These are phyloP conservation scores for Corythaixoides concolor DNA, from an alignment of 2,113 vertebrate genomes.

Conservation along the genomic window DNA sequence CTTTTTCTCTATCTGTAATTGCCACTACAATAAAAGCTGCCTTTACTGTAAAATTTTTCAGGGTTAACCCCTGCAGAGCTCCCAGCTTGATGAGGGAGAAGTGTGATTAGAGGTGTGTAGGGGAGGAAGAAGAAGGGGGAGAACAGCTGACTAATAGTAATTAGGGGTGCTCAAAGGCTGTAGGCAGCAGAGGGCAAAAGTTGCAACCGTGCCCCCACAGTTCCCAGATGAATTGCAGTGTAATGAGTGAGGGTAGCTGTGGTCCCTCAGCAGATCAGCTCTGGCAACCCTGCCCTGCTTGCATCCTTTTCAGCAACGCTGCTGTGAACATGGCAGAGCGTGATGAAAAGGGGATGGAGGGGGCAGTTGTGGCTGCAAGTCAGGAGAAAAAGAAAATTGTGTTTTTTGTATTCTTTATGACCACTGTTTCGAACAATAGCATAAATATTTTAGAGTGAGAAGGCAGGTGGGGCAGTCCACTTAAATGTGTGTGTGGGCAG, in stretches of 20 bases:
- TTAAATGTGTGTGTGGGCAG: background rate
- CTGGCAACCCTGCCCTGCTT: background rate
- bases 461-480: background rate
- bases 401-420: background rate
- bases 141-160: background rate
- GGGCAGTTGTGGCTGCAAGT: background rate
- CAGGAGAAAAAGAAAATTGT: background rate
- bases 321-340: background rate
- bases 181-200: background rate
- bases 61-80: constrained; percentile 39
- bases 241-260: background rate
- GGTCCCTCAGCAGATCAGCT: background rate
- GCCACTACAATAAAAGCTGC: constrained; percentile 38
- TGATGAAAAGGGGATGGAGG: background rate
- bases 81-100: background rate
- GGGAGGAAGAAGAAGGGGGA: background rate
- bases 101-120: constrained; percentile 5
- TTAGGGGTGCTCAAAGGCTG: background rate
- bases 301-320: background rate
- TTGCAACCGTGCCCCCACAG: background rate
- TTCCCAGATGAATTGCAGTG: background rate
- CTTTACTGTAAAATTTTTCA: constrained; percentile 42
- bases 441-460: background rate
- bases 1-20: constrained; percentile 59
- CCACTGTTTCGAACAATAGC: background rate